These are phyloP conservation scores for Heterodera schachtii DNA, from an alignment of 1,140 invertebrate species.

Conservation along the genomic window DNA sequence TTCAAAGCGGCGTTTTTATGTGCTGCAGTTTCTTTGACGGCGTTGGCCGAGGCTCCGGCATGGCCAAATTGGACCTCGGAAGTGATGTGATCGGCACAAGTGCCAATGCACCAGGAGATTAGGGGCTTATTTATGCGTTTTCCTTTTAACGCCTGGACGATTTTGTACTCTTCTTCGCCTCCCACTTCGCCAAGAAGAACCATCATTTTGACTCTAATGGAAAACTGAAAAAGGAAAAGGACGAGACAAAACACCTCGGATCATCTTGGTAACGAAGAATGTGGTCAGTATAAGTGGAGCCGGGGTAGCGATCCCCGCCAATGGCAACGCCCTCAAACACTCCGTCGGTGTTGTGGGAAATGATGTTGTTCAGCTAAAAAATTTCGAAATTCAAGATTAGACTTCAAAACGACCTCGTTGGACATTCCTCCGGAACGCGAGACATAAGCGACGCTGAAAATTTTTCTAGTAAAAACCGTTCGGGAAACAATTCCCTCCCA, in stretches of 20 bases:
- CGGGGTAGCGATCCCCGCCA: slow-evolving; percentile 97
- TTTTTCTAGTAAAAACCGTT: slow-evolving; percentile 5
- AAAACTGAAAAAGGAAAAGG: slow-evolving; percentile 18
- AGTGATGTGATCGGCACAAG: slow-evolving; percentile 71
- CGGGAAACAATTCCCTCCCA: slow-evolving; percentile 42
- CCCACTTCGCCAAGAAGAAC: slow-evolving; percentile 95
- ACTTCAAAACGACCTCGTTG: slow-evolving; percentile 79
- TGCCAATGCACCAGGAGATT: slow-evolving; percentile 97
- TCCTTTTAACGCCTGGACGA: slow-evolving; percentile 82
- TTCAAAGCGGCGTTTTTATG: slow-evolving; percentile 86
- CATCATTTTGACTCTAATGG: slow-evolving; percentile 83
- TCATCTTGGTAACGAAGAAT: slow-evolving; percentile 81
- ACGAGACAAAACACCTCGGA: slow-evolving; percentile 62
- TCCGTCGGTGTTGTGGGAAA: slow-evolving; percentile 93
- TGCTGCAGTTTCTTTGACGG: slow-evolving; percentile 87
- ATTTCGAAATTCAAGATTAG: too few relatives aligned
- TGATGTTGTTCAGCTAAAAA: slow-evolving; percentile 85
- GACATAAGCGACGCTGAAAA: slow-evolving; percentile 88
- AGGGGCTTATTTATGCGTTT: slow-evolving; percentile 87
- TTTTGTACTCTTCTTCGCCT: slow-evolving; percentile 97
- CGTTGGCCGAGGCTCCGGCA: slow-evolving; percentile 95
- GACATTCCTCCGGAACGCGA: slow-evolving; percentile 98
- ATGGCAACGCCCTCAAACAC: slow-evolving; percentile 98
- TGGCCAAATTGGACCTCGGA: slow-evolving; percentile 86
- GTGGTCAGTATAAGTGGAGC: slow-evolving; percentile 97